Evolutionary conservation across 2,113 vertebrate species (phyloP).

Genomic region (Kryptolebias marmoratus): DNA sequence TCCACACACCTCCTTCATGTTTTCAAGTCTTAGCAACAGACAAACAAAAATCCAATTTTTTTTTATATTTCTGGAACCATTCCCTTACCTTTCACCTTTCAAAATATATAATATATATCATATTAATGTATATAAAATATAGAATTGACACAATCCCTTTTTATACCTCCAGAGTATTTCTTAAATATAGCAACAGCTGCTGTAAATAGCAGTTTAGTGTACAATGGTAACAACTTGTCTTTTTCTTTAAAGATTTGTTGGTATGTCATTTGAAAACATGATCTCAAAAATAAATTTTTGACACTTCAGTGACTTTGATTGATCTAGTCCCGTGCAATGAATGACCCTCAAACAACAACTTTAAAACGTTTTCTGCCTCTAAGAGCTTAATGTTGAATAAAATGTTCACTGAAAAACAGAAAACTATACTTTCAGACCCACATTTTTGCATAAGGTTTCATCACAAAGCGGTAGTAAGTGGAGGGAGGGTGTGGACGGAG

Average conservation of each 20-base stretch:
- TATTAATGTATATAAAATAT: constrained; percentile 85
- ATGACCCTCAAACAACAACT: constrained; percentile 79
- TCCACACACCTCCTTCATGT: constrained; percentile 80
- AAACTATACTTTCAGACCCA: constrained; percentile 85
- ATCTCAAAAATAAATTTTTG: constrained; percentile 76
- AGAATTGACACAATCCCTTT: constrained; percentile 82
- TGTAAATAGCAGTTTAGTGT: constrained; percentile 78
- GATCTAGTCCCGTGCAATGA: constrained; percentile 82
- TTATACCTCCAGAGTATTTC: constrained; percentile 80
- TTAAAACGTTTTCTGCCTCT: constrained; percentile 70
- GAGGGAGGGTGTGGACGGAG: constrained; percentile 85
- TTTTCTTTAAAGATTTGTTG: constrained; percentile 75
- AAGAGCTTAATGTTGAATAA: constrained; percentile 74
- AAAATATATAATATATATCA: constrained; percentile 86
- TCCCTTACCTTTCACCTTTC: constrained; percentile 82
- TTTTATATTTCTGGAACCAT: constrained; percentile 79
- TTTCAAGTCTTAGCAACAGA: constrained; percentile 78
- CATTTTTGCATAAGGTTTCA: constrained; percentile 88
- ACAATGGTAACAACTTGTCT: constrained; percentile 75
- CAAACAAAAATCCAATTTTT: constrained; percentile 74
- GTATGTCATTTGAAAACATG: constrained; percentile 80
- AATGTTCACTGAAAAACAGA: constrained; percentile 76
- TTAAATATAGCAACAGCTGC: constrained; percentile 80
- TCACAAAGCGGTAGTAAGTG: constrained; percentile 87
- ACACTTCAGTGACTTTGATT: constrained; percentile 74